These are phyloP conservation scores for Leucophenga montana DNA, from an alignment of 2,888 invertebrate genomes.

Conservation along the genomic window DNA sequence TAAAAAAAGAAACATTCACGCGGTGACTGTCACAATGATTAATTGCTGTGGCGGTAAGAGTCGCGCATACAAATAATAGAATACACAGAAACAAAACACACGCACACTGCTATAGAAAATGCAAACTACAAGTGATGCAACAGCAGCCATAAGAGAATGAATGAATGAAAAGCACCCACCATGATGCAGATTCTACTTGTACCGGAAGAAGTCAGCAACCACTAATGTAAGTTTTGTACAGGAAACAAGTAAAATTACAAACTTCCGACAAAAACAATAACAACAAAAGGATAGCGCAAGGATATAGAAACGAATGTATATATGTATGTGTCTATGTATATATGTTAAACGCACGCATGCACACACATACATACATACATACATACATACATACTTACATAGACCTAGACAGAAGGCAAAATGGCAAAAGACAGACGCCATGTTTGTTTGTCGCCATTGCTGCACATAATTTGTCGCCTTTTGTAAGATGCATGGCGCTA, in stretches of 20 bases:
- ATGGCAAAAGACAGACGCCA: constrained; percentile 22
- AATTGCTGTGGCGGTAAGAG: constrained; percentile 48
- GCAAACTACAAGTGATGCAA: constrained; percentile 29
- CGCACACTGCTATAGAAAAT: constrained; percentile 28
- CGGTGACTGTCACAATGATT: constrained; percentile 53
- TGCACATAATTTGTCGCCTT: constrained; percentile 28
- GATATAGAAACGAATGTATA: not conserved
- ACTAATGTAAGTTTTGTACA: constrained; percentile 69
- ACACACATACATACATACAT: constrained; percentile 42
- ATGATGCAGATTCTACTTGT: constrained; percentile 47
- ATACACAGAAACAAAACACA: constrained; percentile 32
- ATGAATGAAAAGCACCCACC: not conserved
- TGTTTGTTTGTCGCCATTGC: constrained; percentile 40
- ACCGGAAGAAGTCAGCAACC: constrained; percentile 70
- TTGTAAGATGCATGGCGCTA: constrained; percentile 45
- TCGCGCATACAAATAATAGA: constrained; percentile 39
- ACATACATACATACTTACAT: not conserved
- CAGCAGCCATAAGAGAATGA: constrained; percentile 22
- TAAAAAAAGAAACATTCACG: not conserved
- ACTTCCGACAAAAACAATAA: constrained; percentile 68
- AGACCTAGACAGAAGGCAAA: not conserved
- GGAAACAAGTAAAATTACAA: constrained; percentile 72
- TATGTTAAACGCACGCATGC: constrained; percentile 42
- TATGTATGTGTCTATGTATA: too few relatives aligned
- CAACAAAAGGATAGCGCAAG: not conserved